A percentile compares a stretch with the other conserved stretches of the same genome.
Conservation (phyloP, 2,888 invertebrate species). For the Polyommatus icarus region DNA sequence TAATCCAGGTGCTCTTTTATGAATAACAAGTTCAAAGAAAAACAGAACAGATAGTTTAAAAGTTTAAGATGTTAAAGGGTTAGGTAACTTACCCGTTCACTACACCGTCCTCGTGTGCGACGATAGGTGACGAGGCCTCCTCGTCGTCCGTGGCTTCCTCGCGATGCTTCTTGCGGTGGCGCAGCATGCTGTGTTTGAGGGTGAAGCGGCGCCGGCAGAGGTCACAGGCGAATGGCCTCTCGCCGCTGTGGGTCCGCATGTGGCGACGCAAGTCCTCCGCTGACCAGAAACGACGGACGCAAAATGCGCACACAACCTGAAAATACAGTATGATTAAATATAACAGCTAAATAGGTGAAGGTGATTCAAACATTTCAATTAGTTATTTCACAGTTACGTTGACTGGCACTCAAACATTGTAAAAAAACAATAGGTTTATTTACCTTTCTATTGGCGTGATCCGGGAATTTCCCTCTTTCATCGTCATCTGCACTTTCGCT, state of each 20-base stretch:
- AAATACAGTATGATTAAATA: conserved; percentile 31
- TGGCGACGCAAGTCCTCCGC: conserved; percentile 95
- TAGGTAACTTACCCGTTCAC: conserved; percentile 61
- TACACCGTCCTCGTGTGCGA: conserved; percentile 63
- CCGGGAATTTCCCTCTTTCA: conserved; percentile 89
- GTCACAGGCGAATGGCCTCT: conserved; percentile 95
- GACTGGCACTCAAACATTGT: not conserved
- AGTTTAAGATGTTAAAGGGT: conserved; percentile 10
- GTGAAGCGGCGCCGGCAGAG: conserved; percentile 94
- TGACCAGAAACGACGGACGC: conserved; percentile 96
- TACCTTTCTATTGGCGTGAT: conserved; percentile 92
- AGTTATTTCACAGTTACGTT: not conserved
- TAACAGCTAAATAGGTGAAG: not conserved
- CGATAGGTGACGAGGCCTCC: conserved; percentile 70
- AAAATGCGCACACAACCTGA: conserved; percentile 93
- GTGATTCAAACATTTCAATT: not conserved
- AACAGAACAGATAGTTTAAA: not conserved
- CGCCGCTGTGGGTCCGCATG: conserved; percentile 96
- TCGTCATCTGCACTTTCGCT: conserved; percentile 85
- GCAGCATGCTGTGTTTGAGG: conserved; percentile 95
- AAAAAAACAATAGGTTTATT: conserved; percentile 39
- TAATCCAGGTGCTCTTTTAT: not conserved
- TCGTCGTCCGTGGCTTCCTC: conserved; percentile 81
- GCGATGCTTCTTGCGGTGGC: conserved; percentile 93
- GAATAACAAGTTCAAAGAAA: not conserved